Conservation (phyloP, 2,888 invertebrate species). For the Meghimatium bilineatum region DNA sequence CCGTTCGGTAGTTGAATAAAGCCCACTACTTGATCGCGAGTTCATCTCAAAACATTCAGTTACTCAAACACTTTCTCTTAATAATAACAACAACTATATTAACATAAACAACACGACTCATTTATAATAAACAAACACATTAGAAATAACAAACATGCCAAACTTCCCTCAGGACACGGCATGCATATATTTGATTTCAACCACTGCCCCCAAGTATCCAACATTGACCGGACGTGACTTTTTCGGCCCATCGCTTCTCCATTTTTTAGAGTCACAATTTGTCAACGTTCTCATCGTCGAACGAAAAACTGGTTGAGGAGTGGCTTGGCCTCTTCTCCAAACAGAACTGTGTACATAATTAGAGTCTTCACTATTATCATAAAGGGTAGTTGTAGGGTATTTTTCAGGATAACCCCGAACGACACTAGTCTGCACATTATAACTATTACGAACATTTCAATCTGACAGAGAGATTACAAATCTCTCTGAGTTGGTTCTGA, state of each 20-base stretch:
- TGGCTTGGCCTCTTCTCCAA: not conserved
- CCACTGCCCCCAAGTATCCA: slow-evolving; percentile 12
- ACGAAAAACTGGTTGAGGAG: slow-evolving; percentile 2
- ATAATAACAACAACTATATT: not conserved
- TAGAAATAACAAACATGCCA: not conserved
- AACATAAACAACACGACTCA: not conserved
- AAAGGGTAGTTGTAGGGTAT: no score
- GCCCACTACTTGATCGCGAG: no score
- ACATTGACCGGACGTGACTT: slow-evolving; percentile 22
- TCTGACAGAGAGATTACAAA: not conserved
- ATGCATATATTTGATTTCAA: slow-evolving; percentile 12
- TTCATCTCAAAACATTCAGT: no score
- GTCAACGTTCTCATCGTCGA: not conserved
- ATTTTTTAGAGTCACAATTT: slow-evolving; percentile 10
- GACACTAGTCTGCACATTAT: not conserved
- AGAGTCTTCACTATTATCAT: not conserved
- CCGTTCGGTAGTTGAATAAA: no score
- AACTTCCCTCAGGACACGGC: not conserved
- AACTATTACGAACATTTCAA: not conserved
- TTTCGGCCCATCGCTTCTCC: not conserved
- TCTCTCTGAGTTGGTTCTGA: not conserved
- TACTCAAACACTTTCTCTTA: no score
- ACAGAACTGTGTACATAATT: slow-evolving; percentile 13
- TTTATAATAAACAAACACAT: not conserved
- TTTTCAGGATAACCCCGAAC: not conserved